Base-by-base conservation (phyloP, 2,888 invertebrate genomes). In the Sceliomorpha sp. region DNA sequence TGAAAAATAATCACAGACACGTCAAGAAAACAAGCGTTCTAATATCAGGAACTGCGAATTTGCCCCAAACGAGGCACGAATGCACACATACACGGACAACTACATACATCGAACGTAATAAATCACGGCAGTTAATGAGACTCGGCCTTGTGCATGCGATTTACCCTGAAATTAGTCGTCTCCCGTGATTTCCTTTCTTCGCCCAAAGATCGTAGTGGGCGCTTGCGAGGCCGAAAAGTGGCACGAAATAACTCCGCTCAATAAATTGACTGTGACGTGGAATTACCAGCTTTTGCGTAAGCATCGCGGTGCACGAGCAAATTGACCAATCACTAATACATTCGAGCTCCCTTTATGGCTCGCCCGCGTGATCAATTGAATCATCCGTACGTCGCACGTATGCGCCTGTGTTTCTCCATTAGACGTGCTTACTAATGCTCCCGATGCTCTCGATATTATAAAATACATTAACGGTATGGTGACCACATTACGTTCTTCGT, bases 241-340 rank as follows among this genome's bases (percentile, higher is more conserved):
- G 20, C 12, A 29, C 44, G 20, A 45, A 45, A 15, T 24, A 45
- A 13, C 31, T 40, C 34, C 37, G 44, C 15, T 15, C 27, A 12
- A 44, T 55, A 45, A 53, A 62, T 68, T 42, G 44, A 62, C 39
- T 45, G 20, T 44, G 42, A 37, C 44, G 37, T 32, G 34, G 55
- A 51, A 62, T 62, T 56, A 62, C 40, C 40, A 31, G 55, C 56
- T 56, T 50, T 51, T 44, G 50, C 51, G 50, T 45, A 62, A 50
- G 62, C 51, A 40, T 51, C 45, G 34, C 15, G 44, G 20, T 44
- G 44, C 42, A 42, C 42, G 53, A 29, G 31, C 42, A 59, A 67
- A 67, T 60, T 59, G 67, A 67, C 67, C 60, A 48, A 60, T 60
- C 67, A 20, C 58, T 60, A 67, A 67, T 60, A 68, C 60, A 62